Evolutionary conservation across 2,797 vertebrate genomes (phyloP).

Genomic region (Hydrophis major): DNA sequence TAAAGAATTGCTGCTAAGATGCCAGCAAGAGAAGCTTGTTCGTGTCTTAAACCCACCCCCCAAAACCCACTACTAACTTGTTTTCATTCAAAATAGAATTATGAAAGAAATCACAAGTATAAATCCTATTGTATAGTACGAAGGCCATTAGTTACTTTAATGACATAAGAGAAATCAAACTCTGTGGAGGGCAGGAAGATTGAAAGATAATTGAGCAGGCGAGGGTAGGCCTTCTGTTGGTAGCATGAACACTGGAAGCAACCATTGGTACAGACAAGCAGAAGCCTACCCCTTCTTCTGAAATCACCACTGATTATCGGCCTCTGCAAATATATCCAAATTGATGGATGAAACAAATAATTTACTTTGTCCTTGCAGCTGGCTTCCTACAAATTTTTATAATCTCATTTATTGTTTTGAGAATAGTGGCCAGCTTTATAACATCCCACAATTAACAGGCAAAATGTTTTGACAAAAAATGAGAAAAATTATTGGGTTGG

Average conservation of each 20-base stretch:
- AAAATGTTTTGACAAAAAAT: conserved; percentile 10
- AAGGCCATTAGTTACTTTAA: neutral
- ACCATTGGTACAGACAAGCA: neutral
- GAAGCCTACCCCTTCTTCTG: neutral
- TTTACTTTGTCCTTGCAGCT: neutral
- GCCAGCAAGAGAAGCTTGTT: conserved; percentile 57
- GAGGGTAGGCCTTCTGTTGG: neutral
- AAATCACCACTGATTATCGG: neutral
- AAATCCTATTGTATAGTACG: conserved; percentile 49
- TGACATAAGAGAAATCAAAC: neutral
- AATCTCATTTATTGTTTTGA: neutral
- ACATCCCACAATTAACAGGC: neutral
- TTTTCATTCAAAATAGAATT: conserved; percentile 61
- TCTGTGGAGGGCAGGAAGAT: neutral
- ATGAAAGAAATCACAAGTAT: conserved; percentile 57
- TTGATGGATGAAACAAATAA: neutral
- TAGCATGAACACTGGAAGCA: neutral
- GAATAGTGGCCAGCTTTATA: neutral
- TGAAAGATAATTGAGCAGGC: neutral
- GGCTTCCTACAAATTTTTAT: neutral
- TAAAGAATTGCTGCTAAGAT: conserved; percentile 55
- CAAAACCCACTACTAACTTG: conserved; percentile 48
- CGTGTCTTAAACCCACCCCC: conserved; percentile 36
- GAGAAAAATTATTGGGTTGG: neutral
- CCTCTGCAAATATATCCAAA: neutral